Evolutionary conservation across 2,888 invertebrate species (phyloP).

Genomic region (Tenthredo amoena): DNA sequence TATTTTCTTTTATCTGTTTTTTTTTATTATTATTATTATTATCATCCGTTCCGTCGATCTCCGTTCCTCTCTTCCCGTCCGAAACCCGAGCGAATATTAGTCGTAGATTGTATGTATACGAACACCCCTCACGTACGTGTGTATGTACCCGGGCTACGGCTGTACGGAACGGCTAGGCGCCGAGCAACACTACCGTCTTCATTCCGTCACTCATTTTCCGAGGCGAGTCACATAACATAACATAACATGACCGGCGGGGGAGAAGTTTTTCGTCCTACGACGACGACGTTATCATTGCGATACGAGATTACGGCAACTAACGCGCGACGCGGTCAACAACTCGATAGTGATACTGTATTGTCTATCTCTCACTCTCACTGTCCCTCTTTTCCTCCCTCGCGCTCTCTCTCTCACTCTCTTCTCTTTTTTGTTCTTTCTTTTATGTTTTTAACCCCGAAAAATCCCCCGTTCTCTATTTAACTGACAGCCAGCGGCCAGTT

Average conservation of each 20-base stretch:
- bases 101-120: slow-evolving; percentile 23
- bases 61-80: background rate
- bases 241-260: background rate
- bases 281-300: slow-evolving; percentile 44
- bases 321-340: slow-evolving; percentile 22
- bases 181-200: slow-evolving; percentile 13
- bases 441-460: background rate
- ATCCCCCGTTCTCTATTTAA: slow-evolving; percentile 7
- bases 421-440: background rate
- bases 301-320: background rate
- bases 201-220: slow-evolving; percentile 37
- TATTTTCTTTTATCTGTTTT: background rate
- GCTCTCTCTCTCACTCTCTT: background rate
- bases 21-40: background rate
- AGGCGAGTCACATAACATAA: slow-evolving; percentile 16
- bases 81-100: slow-evolving; percentile 22
- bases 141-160: slow-evolving; percentile 9
- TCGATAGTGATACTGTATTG: slow-evolving; percentile 20
- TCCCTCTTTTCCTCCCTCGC: background rate
- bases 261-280: background rate
- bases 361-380: slow-evolving; percentile 5
- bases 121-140: slow-evolving; percentile 30
- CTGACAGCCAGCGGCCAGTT: slow-evolving; percentile 51
- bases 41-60: background rate
- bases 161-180: slow-evolving; percentile 19